Percentiles rank a stretch among this genome's conserved stretches.
phyloP scores from a whole-genome alignment of 2,888 invertebrate species.

The Scaeva pyrastri region DNA sequence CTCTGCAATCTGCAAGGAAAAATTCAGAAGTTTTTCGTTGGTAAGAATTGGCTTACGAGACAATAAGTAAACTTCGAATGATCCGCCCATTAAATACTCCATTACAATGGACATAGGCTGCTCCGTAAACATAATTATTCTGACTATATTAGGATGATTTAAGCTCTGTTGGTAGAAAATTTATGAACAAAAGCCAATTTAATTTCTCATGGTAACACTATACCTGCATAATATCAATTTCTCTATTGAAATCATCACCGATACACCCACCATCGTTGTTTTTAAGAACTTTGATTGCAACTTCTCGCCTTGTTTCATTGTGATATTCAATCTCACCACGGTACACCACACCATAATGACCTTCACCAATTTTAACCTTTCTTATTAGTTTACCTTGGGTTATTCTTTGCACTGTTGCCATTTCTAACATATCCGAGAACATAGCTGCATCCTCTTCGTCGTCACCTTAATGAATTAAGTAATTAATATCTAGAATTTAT shows the following conservation, averaged over 20 bases:
- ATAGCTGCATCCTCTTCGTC: too few species aligned
- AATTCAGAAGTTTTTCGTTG: conserved; percentile 88
- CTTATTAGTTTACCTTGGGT: conserved; percentile 80
- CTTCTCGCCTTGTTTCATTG: conserved; percentile 78
- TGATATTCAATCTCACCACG: conserved; percentile 85
- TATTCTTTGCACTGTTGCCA: conserved; percentile 78
- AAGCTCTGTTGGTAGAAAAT: conserved; percentile 85
- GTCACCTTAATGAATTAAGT: background rate
- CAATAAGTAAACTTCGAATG: conserved; percentile 91
- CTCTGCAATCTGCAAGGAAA: conserved; percentile 92
- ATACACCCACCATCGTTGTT: conserved; percentile 83
- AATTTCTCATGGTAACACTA: background rate
- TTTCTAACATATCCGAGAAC: background rate
- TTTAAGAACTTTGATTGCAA: conserved; percentile 87
- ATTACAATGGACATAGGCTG: conserved; percentile 93
- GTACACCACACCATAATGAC: conserved; percentile 94
- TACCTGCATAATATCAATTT: conserved; percentile 95
- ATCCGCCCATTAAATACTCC: conserved; percentile 94
- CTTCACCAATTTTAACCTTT: conserved; percentile 85
- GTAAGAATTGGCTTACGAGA: conserved; percentile 89
- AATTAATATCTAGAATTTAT: background rate
- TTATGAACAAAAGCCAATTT: background rate
- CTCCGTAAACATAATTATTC: conserved; percentile 92
- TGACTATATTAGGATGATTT: conserved; percentile 94
- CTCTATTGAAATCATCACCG: conserved; percentile 91